Evolutionary conservation across 2,113 vertebrate species (phyloP), one percentile per base, ranked within the genome.

Genomic region (Aepyceros melampus): DNA sequence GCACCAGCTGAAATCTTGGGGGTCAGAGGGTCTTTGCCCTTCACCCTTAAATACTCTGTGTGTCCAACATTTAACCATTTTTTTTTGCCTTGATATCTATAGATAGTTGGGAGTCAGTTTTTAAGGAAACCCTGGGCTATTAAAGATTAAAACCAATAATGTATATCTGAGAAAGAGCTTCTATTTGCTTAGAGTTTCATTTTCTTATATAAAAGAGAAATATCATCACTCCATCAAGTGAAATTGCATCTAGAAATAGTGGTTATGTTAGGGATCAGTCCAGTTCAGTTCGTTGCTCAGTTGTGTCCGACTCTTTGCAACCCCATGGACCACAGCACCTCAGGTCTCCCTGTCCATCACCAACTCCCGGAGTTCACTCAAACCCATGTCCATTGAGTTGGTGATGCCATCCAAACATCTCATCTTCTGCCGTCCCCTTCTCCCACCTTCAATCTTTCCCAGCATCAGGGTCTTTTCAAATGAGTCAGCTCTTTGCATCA

Each of bases 251-350:
- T 84, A 74, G 76, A 97, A 86, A 87, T 33, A 79, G 15, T 56
- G 14, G 23, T 43, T 76, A 43, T 43, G 71, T 76, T 43, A 76
- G 71, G 71, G 36, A 36, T 76, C n/a, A 5, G 19, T 36, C 33
- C 9, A 5, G n/a, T 23, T 40, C 67, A 71, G 17, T 36, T 67
- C n/a, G n/a, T 71, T 0, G 0, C 2, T 71, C 17, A 71, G n/a
- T 21, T 0, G 0, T 21, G 17, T 71, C n/a, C 0, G 2, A 71
- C 17, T 21, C 17, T 71, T 36, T 21, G n/a, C 0, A 0, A 71
- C 8, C 9, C 19, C 4, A 0, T 11, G n/a, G 64, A 71, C n/a
- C 2, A 2, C n/a, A 71, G n/a, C 19, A 71, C n/a, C 5, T 19
- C 67, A 71, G 67, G n/a, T 10, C 19, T 71, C n/a, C 9, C 19